Conservation (phyloP, 2,113 vertebrate genomes). For the Oenanthe melanoleuca region DNA sequence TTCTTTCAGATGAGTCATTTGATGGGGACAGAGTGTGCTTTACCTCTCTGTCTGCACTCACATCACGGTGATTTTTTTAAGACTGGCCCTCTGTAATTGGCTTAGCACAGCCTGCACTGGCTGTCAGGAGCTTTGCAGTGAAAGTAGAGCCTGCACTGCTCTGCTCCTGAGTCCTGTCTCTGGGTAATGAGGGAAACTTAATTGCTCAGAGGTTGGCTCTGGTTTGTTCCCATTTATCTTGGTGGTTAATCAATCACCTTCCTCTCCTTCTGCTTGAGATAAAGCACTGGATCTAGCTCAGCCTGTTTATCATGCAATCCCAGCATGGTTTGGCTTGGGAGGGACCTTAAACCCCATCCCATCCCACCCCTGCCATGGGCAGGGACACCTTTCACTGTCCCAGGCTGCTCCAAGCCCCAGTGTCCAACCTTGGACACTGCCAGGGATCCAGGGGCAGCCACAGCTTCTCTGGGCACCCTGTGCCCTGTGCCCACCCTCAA, state of each 20-base stretch:
- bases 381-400: too few species aligned
- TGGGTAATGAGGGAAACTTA: neutral
- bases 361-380: neutral
- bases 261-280: neutral
- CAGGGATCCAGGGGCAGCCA: neutral
- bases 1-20: neutral
- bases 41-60: neutral
- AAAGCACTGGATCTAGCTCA: neutral
- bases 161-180: neutral
- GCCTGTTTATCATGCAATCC: neutral
- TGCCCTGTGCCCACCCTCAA: neutral
- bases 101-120: neutral
- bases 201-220: neutral
- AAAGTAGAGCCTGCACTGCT: neutral
- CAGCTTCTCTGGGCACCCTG: too few species aligned
- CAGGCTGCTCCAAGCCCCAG: neutral
- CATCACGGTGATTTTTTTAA: neutral
- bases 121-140: neutral
- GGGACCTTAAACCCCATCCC: neutral
- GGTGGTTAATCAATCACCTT: neutral
- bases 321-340: neutral
- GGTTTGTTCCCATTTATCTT: neutral
- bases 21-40: neutral
- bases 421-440: fast-evolving
- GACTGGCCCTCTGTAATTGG: neutral